These are phyloP conservation scores for Trachythela sp. DNA, from an alignment of 64 coral and sea anemone genomes.

Conservation along the genomic window DNA sequence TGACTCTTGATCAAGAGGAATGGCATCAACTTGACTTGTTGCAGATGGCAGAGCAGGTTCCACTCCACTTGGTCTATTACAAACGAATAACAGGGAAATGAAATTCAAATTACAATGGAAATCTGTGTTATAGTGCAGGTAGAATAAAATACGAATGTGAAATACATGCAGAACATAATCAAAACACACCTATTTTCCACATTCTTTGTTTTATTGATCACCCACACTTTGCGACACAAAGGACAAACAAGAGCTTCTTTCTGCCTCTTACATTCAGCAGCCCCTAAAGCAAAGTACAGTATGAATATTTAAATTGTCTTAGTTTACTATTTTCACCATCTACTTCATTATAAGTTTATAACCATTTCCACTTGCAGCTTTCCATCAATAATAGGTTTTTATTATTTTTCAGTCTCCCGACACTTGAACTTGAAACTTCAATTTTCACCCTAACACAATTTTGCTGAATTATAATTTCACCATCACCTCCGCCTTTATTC, in stretches of 20 bases:
- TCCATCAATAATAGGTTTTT: no score
- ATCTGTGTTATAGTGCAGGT: no score
- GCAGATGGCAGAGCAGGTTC: neutral
- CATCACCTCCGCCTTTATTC: no score
- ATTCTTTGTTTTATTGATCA: neutral
- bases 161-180: no score
- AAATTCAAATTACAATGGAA: no score
- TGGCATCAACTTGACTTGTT: neutral
- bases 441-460: no score
- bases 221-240: conserved; percentile 77
- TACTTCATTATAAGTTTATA: neutral
- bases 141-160: no score
- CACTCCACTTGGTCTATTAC: neutral
- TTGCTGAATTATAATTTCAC: no score
- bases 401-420: no score
- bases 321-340: neutral
- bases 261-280: conserved; percentile 77
- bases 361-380: no score
- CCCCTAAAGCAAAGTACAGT: conserved; percentile 50
- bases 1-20: neutral
- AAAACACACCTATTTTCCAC: neutral
- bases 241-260: conserved; percentile 80
- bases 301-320: neutral
- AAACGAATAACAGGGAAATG: neutral
- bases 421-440: no score